These are phyloP conservation scores for Plecturocebus donacophilus DNA, from an alignment of 2,113 vertebrate species.

Conservation along the genomic window DNA sequence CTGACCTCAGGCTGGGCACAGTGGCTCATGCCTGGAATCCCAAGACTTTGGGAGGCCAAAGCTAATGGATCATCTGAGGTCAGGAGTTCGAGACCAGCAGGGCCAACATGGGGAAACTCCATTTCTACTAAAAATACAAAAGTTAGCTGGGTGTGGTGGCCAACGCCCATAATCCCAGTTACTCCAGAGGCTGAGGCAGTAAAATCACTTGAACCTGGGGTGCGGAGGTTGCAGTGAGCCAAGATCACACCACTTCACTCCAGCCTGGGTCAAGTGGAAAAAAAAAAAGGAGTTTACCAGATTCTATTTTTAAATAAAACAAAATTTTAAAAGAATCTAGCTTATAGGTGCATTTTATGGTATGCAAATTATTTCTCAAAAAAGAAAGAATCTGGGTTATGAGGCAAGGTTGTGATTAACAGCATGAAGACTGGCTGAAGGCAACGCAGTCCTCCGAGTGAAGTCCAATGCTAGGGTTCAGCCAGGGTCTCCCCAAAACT, in stretches of 20 bases:
- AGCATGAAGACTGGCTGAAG: background rate
- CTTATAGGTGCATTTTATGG: background rate
- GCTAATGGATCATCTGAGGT: background rate
- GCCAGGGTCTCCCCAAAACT: background rate
- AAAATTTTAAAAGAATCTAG: background rate
- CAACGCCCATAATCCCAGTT: too few species aligned
- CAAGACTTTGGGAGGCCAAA: background rate
- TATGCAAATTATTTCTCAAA: background rate
- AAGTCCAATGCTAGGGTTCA: background rate
- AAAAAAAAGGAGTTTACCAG: background rate
- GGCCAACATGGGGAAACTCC: too few species aligned
- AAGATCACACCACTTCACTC: too few species aligned
- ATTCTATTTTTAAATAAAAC: conserved; percentile 51
- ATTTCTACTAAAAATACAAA: too few species aligned
- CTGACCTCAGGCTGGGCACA: background rate
- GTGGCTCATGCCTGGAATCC: background rate
- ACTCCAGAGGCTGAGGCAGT: too few species aligned
- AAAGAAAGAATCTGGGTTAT: conserved; percentile 23
- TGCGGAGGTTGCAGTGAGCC: too few species aligned
- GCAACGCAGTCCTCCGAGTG: background rate
- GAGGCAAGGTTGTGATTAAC: background rate
- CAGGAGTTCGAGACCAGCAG: background rate
- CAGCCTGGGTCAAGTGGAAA: too few species aligned
- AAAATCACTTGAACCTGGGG: too few species aligned
- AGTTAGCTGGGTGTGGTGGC: too few species aligned